A percentile compares a stretch with the other conserved stretches of the same genome.
Evolutionary conservation across 92 coral and sea anemone genomes (phyloP).

Genomic region (Parazoanthus darwini): DNA sequence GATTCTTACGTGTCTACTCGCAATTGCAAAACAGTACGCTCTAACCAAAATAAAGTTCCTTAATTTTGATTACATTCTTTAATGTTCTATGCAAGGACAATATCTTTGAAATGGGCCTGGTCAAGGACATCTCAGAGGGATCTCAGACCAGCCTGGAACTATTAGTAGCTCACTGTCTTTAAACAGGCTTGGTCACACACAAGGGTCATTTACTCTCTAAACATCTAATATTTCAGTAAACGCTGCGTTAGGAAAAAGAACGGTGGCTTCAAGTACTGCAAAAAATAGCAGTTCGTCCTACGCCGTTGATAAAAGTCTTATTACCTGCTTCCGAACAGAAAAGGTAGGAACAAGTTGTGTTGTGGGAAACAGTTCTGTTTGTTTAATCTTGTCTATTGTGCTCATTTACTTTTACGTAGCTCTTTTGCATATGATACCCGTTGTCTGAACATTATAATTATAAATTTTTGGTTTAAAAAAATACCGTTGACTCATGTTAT

Average conservation of each 20-base stretch:
- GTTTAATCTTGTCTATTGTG: neutral
- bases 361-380: neutral
- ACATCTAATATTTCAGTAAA: neutral
- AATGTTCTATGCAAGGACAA: no score
- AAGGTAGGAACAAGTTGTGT: neutral
- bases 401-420: neutral
- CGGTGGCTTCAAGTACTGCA: constrained; percentile 1
- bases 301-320: constrained; percentile 9
- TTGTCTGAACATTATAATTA: neutral
- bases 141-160: no score
- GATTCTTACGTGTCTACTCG: no score
- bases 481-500: no score
- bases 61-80: no score
- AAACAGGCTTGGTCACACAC: neutral
- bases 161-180: no score
- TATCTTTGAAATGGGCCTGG: no score
- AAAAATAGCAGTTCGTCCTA: neutral
- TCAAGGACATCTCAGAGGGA: no score
- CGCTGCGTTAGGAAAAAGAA: neutral
- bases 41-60: no score
- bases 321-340: constrained; percentile 6
- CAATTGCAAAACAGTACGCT: no score
- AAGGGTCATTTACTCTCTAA: neutral
- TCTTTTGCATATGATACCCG: neutral
- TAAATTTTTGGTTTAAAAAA: neutral